Conservation (phyloP, 2,113 vertebrate genomes). For the Ceratotherium simum region DNA sequence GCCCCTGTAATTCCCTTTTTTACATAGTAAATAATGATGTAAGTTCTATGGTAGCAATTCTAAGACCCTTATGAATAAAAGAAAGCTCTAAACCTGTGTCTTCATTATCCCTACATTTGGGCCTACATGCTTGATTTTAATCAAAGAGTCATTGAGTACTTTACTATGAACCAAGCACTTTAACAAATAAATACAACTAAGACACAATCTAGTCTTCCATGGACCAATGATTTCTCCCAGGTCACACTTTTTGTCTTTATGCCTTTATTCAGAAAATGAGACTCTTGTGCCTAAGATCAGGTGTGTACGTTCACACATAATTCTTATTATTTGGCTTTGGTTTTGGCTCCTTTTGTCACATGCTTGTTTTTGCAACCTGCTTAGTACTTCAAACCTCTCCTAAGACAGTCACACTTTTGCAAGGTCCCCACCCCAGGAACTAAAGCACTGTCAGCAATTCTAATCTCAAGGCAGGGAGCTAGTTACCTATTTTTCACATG, state of each 20-base stretch:
- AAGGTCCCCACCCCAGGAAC: neutral
- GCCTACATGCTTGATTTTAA: neutral
- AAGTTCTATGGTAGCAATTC: neutral
- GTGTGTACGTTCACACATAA: neutral
- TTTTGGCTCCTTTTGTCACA: neutral
- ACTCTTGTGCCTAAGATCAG: neutral
- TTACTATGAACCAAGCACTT: neutral
- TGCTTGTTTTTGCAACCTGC: neutral
- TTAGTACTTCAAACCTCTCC: neutral
- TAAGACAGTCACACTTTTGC: neutral
- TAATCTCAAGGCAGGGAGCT: neutral
- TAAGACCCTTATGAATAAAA: neutral
- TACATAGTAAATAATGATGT: neutral
- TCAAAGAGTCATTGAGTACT: neutral
- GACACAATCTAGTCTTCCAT: neutral
- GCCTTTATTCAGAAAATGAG: neutral
- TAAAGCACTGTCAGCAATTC: neutral
- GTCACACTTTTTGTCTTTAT: too few species aligned
- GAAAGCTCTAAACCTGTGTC: neutral
- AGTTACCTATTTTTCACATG: neutral
- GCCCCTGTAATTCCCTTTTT: neutral
- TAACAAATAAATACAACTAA: neutral
- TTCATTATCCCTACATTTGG: neutral
- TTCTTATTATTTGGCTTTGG: neutral
- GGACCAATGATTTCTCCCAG: neutral